phyloP scores from a whole-genome alignment of 2,797 vertebrate species.

The Spondyliosoma cantharus region DNA sequence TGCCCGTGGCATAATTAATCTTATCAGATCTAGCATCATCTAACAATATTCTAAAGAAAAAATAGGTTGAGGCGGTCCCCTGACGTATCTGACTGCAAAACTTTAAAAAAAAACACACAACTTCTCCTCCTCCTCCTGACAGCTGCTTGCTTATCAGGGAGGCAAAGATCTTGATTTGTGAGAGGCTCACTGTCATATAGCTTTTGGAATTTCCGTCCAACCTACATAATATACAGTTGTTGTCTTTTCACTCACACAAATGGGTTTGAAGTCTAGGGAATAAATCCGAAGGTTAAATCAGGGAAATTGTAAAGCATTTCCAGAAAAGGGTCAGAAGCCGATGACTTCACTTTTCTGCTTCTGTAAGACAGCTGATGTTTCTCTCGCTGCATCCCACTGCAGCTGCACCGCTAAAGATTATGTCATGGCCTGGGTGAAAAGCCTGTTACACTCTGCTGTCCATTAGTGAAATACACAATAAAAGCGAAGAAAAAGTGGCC shows the following conservation, averaged over 20 bases:
- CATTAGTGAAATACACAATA: conserved; percentile 64
- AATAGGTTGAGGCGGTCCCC: not conserved
- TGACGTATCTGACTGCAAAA: not conserved
- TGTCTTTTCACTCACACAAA: not conserved
- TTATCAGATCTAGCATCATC: not conserved
- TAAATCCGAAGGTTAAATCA: conserved; percentile 6
- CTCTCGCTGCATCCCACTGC: conserved; percentile 21
- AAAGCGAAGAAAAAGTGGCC: conserved; percentile 27
- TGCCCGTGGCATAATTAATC: not conserved
- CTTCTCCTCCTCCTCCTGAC: too few species aligned
- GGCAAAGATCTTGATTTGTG: not conserved
- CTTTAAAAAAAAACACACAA: too few species aligned
- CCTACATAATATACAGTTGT: conserved; percentile 2
- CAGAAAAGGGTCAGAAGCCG: conserved; percentile 2
- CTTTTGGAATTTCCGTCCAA: not conserved
- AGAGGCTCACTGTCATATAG: not conserved
- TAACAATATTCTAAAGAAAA: not conserved
- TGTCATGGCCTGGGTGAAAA: conserved; percentile 33
- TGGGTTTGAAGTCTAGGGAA: not conserved
- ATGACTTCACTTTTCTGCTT: conserved; percentile 9
- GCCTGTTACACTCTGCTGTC: conserved; percentile 50
- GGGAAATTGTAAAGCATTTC: not conserved
- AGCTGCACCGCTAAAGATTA: conserved; percentile 57
- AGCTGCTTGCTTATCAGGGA: not conserved
- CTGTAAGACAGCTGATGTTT: conserved; percentile 34